Evolutionary conservation across 2,888 invertebrate genomes (phyloP), one percentile per base, ranked within the genome.

Genomic region (Ashinkailepas kermadecensis): DNA sequence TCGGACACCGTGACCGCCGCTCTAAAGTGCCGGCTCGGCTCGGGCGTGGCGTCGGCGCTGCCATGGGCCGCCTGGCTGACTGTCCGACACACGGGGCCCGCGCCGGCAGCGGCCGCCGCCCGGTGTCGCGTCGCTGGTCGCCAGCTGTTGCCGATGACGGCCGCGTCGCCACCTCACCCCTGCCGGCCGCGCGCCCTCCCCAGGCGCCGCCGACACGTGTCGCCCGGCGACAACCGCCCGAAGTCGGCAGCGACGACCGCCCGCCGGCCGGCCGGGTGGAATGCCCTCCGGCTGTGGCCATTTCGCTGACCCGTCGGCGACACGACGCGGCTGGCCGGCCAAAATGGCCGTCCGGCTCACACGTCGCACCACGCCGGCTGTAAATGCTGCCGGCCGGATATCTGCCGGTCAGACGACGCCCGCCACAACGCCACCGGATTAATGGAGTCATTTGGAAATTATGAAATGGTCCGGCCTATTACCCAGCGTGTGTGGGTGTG

Each of bases 401-500:
- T 4, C 39, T 39, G 39, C 39, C 39, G 39, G 39, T 39, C 39
- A 39, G 39, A 39, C 39, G 39, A 39, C 39, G 39, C 39, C 39
- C 1, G 39, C 39, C 59, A 59, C 59, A 23, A 67, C 23, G 65
- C n/a, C 65, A 23, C 54, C 74, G 54, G 54, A 74, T 54, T 39
- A 74, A 74, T 74, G 74, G 74, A 74, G 74, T 74, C 74, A 74
- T 74, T 74, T 74, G 74, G 74, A 25, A 74, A 74, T 74, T 74
- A 74, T 74, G 74, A 74, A 74, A 74, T 74, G 74, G 8, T 25
- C 74, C 54, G 13, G 54, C 74, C 74, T 74, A 74, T 74, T 74
- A 74, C 12, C 59, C 59, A 7, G 74, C 18, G 74, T 18, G 9
- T 12, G 74, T 65, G 74, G 54, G 74, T 74, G 54, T 74, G 54